Evolutionary conservation across 2,113 vertebrate genomes (phyloP), one percentile per base, ranked within the genome.

Genomic region (Chlorodrepanis virens): DNA sequence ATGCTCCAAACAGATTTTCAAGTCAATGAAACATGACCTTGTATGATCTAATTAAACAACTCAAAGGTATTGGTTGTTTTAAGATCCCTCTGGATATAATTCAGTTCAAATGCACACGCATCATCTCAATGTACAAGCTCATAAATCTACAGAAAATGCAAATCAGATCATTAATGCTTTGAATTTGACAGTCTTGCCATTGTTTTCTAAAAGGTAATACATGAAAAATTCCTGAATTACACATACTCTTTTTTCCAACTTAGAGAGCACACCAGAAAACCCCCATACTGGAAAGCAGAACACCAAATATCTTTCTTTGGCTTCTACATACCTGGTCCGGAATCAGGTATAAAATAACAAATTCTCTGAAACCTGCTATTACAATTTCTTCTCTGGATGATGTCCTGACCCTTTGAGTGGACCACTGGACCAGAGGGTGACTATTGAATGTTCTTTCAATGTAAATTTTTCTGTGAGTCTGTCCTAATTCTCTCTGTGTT

Each of bases 11-110:
- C 82, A 86, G 85, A 89, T 97, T 95, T 93, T 95, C 65, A 94
- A 97, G 76, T 94, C 93, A 96, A 74, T 90, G 84, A 93, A 96
- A 95, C 65, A 20, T 92, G 91, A 96, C 82, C 79, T 88, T 82
- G 68, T 60, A 37, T 74, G 89, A 86, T 77, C 86, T 95, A 92
- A 85, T 95, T 92, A 96, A 96, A 95, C 74, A 91, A 83, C 76
- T 92, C 68, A 81, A 90, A 92, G 70, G 79, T 91, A 92, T 61
- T 91, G 71, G 82, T 92, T 90, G 71, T 71, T 92, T 91, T 89
- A 78, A 87, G 76, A 81, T 96, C 93, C 86, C 88, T 78, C 65
- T 89, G 92, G 92, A 96, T 75, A 87, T 74, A 83, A 23, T 90
- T 70, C 64, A 56, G 90, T 92, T 96, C 79, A 89, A 90, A 71